Percentiles rank a stretch among this genome's conserved stretches.
phyloP scores from a whole-genome alignment of 1,140 invertebrate species.

The Ceratina calcarata region DNA sequence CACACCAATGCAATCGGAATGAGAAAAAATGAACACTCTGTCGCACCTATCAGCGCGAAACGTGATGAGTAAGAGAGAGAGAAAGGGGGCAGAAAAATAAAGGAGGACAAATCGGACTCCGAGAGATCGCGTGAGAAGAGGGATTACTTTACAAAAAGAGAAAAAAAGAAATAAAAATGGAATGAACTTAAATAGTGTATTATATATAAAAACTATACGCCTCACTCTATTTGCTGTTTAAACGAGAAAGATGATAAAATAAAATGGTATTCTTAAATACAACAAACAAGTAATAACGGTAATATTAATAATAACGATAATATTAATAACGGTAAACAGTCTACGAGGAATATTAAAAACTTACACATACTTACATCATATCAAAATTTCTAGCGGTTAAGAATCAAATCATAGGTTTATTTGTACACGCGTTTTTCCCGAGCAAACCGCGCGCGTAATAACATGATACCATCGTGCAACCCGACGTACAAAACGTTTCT shows the following conservation, averaged over 20 bases:
- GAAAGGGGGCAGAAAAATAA: neutral
- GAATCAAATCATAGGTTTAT: slow-evolving; percentile 31
- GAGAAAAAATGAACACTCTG: neutral
- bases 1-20: neutral
- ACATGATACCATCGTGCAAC: slow-evolving; percentile 3
- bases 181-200: slow-evolving; percentile 28
- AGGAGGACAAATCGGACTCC: slow-evolving; percentile 5
- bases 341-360: slow-evolving; percentile 41
- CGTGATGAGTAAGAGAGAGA: neutral
- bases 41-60: neutral
- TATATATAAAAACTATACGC: slow-evolving; percentile 35
- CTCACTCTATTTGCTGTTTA: slow-evolving; percentile 48
- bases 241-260: slow-evolving; percentile 47
- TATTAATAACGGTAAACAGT: slow-evolving; percentile 35
- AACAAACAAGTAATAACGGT: slow-evolving; percentile 15
- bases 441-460: neutral
- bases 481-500: slow-evolving; percentile 16
- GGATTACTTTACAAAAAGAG: slow-evolving; percentile 6
- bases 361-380: slow-evolving; percentile 52
- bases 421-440: slow-evolving; percentile 42
- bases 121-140: neutral
- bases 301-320: slow-evolving; percentile 14
- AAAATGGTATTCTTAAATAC: slow-evolving; percentile 56
- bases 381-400: slow-evolving; percentile 59
- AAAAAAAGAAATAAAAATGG: slow-evolving; percentile 1